A percentile compares a stretch with the other conserved stretches of the same genome.
phyloP scores from a whole-genome alignment of 2,888 invertebrate genomes.

The Campoletis raptor region DNA sequence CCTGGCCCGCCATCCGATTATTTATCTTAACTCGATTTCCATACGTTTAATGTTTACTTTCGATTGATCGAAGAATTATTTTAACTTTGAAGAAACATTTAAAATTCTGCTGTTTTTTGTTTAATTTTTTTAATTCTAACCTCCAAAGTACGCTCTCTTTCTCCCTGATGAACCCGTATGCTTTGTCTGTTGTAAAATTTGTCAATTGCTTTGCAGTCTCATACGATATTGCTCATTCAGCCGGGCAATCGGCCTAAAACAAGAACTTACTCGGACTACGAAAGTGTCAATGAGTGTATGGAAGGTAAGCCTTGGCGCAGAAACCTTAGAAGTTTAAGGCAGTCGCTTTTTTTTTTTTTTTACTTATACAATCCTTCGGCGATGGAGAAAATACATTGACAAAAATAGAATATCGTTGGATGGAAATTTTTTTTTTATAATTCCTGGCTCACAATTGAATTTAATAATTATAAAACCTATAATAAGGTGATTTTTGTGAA shows the following conservation, averaged over 20 bases:
- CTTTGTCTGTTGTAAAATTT: background rate
- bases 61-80: background rate
- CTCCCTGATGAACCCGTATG: too few relatives aligned
- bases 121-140: background rate
- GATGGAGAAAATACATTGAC: background rate
- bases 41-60: conserved; percentile 16
- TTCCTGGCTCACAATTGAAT: too few relatives aligned
- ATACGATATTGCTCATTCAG: conserved; percentile 98
- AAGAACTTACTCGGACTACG: conserved; percentile 99
- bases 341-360: background rate
- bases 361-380: background rate
- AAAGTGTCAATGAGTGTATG: conserved; percentile 99
- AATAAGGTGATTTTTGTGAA: too few relatives aligned
- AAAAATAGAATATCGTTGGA: background rate
- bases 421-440: background rate
- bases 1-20: background rate
- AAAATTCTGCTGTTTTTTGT: background rate
- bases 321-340: background rate
- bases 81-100: background rate
- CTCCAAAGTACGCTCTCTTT: background rate
- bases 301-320: conserved; percentile 89
- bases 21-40: conserved; percentile 31
- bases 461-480: too few relatives aligned
- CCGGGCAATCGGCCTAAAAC: conserved; percentile 97
- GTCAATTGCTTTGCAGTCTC: conserved; percentile 89